Percentiles rank a stretch among this genome's conserved stretches.
Conservation (phyloP, 1,140 invertebrate species). For the Thereuonema tuberculata region DNA sequence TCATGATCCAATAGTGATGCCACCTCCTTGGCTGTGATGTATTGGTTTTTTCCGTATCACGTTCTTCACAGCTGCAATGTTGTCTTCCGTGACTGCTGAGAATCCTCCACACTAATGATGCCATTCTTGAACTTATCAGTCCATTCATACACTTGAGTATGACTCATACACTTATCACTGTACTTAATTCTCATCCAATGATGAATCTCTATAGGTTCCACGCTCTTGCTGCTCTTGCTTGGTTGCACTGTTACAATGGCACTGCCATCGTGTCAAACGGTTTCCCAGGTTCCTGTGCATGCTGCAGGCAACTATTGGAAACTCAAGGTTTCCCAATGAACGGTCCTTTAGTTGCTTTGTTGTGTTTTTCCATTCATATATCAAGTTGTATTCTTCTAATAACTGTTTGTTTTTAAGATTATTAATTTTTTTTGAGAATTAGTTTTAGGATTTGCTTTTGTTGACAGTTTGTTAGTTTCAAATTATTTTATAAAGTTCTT, state of each 20-base stretch:
- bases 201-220: neutral
- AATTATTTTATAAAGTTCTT: too few species aligned
- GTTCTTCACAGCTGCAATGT: neutral
- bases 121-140: neutral
- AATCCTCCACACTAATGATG: neutral
- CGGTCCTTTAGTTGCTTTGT: too few species aligned
- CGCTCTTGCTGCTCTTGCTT: constrained; percentile 13
- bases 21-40: neutral
- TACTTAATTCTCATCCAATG: neutral
- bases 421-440: too few species aligned
- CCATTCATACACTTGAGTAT: neutral
- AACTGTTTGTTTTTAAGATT: too few species aligned
- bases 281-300: constrained; percentile 25
- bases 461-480: too few species aligned
- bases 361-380: too few species aligned
- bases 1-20: neutral
- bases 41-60: neutral
- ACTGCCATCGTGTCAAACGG: constrained; percentile 16
- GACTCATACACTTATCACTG: neutral
- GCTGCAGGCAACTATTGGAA: constrained; percentile 18
- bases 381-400: too few species aligned
- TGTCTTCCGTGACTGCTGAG: neutral
- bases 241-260: constrained; percentile 18
- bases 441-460: too few species aligned
- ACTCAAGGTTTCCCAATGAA: neutral